Percentiles rank a stretch among this genome's conserved stretches.
Conservation (phyloP, 2,797 vertebrate species). For the Falco berigora region DNA sequence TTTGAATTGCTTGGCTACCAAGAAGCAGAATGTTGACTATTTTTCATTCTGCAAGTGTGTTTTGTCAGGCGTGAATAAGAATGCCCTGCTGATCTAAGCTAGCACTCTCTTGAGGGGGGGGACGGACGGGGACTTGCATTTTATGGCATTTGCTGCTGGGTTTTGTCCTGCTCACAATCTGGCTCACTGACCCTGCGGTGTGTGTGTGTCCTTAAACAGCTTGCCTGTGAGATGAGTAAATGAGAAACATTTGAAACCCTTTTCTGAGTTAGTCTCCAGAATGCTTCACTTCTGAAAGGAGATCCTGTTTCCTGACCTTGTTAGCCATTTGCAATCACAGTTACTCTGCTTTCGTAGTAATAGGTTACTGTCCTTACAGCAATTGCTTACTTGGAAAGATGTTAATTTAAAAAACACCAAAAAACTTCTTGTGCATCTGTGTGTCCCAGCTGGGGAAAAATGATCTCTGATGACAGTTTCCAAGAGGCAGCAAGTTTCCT, state of each 20-base stretch:
- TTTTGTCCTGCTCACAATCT: not conserved
- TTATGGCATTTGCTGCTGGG: not conserved
- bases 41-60: slow-evolving; percentile 2
- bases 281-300: not conserved
- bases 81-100: not conserved
- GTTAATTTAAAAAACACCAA: not conserved
- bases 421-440: not conserved
- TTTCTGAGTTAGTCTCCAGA: not conserved
- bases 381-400: not conserved
- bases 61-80: not conserved
- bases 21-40: not conserved
- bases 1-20: not conserved
- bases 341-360: not conserved
- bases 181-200: not conserved
- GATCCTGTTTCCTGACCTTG: not conserved
- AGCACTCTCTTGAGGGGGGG: not conserved
- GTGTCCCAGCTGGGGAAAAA: not conserved
- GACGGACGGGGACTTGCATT: not conserved
- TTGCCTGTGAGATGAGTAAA: not conserved
- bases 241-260: not conserved
- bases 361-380: not conserved
- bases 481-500: not conserved
- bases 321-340: not conserved
- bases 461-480: not conserved
- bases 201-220: not conserved